phyloP scores from a whole-genome alignment of 2,888 invertebrate species.

The Cabera pusaria region DNA sequence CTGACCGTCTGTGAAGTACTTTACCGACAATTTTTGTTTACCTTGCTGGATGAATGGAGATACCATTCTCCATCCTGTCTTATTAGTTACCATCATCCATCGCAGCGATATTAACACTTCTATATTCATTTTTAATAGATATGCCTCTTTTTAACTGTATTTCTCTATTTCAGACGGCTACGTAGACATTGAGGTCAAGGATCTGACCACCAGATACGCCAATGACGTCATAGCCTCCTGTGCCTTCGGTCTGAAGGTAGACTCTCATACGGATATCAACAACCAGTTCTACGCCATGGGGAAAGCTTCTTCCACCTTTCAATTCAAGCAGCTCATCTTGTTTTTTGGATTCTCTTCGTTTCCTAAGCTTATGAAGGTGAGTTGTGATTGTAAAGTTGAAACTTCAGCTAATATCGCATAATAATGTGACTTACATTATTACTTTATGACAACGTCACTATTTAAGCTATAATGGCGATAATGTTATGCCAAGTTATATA shows the following conservation, averaged over 20 bases:
- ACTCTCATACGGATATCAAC: conserved; percentile 76
- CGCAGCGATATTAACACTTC: no score
- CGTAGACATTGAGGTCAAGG: conserved; percentile 64
- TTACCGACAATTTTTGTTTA: no score
- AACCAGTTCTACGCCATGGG: conserved; percentile 82
- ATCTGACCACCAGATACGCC: conserved; percentile 66
- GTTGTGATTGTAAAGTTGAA: no score
- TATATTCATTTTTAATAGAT: not conserved
- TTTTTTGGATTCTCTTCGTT: conserved; percentile 37
- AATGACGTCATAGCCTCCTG: conserved; percentile 80
- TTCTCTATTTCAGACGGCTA: conserved; percentile 34
- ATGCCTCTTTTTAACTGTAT: not conserved
- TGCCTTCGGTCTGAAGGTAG: conserved; percentile 77
- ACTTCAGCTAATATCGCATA: no score
- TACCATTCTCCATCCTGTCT: no score
- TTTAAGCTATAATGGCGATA: no score
- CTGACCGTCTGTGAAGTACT: no score
- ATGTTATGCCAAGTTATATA: no score
- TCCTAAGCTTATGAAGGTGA: conserved; percentile 41
- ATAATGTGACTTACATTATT: no score
- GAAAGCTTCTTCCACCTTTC: conserved; percentile 58
- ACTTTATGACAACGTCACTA: no score
- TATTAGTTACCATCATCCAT: no score
- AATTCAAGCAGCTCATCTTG: conserved; percentile 35
- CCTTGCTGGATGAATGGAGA: no score